Evolutionary conservation across 2,797 vertebrate genomes (phyloP).

Genomic region (Furcifer pardalis): DNA sequence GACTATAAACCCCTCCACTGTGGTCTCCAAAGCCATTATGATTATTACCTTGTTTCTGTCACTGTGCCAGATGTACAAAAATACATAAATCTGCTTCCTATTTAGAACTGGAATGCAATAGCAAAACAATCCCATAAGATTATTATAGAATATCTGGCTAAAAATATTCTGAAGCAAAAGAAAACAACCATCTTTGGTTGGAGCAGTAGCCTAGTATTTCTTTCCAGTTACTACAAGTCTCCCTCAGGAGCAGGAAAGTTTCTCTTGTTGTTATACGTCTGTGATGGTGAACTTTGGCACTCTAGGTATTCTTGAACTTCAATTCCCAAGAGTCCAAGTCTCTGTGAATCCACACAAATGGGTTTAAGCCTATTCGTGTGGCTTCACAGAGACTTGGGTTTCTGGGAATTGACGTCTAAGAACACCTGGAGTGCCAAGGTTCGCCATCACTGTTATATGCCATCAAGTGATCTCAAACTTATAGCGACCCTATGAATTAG

Average conservation of each 20-base stretch:
- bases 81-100: constrained; percentile 10
- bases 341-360: too few species aligned
- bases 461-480: too few species aligned
- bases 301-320: too few species aligned
- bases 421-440: too few species aligned
- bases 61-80: constrained; percentile 45
- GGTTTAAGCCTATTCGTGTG: too few species aligned
- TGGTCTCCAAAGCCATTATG: constrained; percentile 53
- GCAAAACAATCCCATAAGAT: constrained; percentile 32
- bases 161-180: background rate
- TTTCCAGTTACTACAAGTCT: background rate
- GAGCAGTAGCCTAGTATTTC: background rate
- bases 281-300: too few species aligned
- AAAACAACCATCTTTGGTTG: background rate
- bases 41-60: constrained; percentile 51
- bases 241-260: background rate
- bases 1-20: constrained; percentile 38
- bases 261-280: too few species aligned
- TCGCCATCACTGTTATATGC: too few species aligned
- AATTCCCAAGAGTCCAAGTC: too few species aligned
- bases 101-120: constrained; percentile 46
- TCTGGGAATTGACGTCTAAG: too few species aligned
- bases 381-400: too few species aligned
- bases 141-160: constrained; percentile 35
- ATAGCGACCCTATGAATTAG: too few species aligned